Conservation (phyloP, 1,140 invertebrate genomes). For the Penaeus chinensis region DNA sequence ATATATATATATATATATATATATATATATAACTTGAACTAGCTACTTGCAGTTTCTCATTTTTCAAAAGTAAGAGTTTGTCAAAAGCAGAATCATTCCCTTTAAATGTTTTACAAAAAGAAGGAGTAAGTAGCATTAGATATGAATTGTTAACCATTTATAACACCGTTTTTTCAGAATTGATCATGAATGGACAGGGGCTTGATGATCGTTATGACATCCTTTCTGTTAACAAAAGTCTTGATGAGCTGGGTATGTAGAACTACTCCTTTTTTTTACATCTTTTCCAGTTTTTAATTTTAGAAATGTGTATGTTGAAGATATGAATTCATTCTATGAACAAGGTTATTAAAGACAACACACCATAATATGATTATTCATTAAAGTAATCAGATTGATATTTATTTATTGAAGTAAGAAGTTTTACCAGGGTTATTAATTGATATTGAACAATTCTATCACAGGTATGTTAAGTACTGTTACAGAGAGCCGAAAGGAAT, state of each 20-base stretch:
- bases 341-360: too few species aligned
- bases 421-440: background rate
- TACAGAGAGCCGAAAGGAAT: slow-evolving; percentile 46
- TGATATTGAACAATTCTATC: background rate
- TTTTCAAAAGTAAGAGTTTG: too few species aligned
- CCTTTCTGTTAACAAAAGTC: slow-evolving; percentile 32
- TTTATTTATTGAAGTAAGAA: background rate
- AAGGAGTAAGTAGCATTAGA: background rate
- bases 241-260: slow-evolving; percentile 51
- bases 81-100: too few species aligned
- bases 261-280: background rate
- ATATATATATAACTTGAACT: too few species aligned
- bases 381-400: too few species aligned
- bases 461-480: slow-evolving; percentile 52
- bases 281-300: background rate
- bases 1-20: too few species aligned
- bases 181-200: slow-evolving; percentile 29
- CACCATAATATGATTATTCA: too few species aligned
- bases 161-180: slow-evolving; percentile 4
- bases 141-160: background rate
- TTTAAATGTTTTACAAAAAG: too few species aligned
- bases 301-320: background rate
- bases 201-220: slow-evolving; percentile 36
- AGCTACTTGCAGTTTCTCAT: too few species aligned
- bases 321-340: too few species aligned